phyloP scores from a whole-genome alignment of 2,797 vertebrate species.

The Tokudaia tokunoshimensis region DNA sequence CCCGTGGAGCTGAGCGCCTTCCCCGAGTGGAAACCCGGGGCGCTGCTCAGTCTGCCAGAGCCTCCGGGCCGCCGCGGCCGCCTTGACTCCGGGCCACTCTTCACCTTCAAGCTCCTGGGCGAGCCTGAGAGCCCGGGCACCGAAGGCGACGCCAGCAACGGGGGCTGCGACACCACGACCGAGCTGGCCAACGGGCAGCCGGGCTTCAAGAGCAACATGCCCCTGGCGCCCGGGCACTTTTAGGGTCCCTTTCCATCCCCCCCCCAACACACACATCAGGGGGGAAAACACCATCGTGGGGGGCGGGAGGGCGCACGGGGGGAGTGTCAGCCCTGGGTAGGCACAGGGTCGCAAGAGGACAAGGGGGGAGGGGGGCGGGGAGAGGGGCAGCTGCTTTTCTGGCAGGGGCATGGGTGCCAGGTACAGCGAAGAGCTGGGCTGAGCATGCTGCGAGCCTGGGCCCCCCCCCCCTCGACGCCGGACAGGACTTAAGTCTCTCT shows the following conservation, averaged over 20 bases:
- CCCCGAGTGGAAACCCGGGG: slow-evolving; percentile 90
- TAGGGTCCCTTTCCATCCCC: not conserved
- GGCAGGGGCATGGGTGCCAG: slow-evolving; percentile 83
- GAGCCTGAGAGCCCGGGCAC: slow-evolving; percentile 86
- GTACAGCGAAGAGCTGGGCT: slow-evolving; percentile 72
- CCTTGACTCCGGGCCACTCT: slow-evolving; percentile 80
- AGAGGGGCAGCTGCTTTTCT: slow-evolving; percentile 78
- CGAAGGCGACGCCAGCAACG: slow-evolving; percentile 33
- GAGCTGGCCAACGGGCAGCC: slow-evolving; percentile 77
- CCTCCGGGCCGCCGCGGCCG: slow-evolving; percentile 72
- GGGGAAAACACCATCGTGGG: not conserved
- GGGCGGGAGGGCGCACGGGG: not conserved
- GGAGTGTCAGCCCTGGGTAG: not conserved
- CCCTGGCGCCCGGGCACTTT: slow-evolving; percentile 55
- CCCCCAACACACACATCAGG: not conserved
- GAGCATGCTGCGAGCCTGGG: slow-evolving; percentile 79
- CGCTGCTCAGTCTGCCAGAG: slow-evolving; percentile 86
- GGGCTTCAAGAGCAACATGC: slow-evolving; percentile 35
- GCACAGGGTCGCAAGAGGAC: not conserved
- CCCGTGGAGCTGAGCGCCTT: slow-evolving; percentile 89
- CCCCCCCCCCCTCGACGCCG: not conserved
- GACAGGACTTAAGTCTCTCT: slow-evolving; percentile 61
- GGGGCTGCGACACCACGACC: slow-evolving; percentile 42
- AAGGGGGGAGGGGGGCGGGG: slow-evolving; percentile 27
- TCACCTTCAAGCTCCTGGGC: slow-evolving; percentile 86